A percentile compares a stretch with the other conserved stretches of the same genome.
Conservation (phyloP, 2,888 invertebrate genomes). For the Julus scanicus region DNA sequence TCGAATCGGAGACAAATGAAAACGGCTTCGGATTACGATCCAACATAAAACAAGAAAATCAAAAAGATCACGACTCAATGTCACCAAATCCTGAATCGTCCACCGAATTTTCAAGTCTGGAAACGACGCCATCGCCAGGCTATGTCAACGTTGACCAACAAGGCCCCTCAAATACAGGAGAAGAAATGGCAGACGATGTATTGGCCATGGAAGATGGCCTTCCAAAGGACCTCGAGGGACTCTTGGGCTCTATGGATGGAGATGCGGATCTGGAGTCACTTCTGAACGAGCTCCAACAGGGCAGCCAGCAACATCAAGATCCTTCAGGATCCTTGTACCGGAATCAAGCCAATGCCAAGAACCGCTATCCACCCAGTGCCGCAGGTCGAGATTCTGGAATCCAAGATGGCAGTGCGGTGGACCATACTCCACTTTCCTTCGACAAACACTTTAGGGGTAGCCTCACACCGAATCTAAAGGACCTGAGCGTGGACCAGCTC, state of each 20-base stretch:
- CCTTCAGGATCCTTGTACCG: not conserved
- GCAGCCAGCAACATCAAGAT: not conserved
- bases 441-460: conserved; percentile 9
- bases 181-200: not conserved
- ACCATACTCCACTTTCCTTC: not conserved
- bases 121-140: not conserved
- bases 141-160: not conserved
- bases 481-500: conserved; percentile 40
- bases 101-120: not conserved
- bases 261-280: not conserved
- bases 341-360: not conserved
- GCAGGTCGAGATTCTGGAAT: no score
- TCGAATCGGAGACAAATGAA: not conserved
- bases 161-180: not conserved
- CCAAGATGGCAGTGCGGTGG: not conserved
- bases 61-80: not conserved
- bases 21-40: not conserved
- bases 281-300: not conserved
- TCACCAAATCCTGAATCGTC: not conserved
- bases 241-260: not conserved
- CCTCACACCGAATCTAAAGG: not conserved
- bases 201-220: not conserved
- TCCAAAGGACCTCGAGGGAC: not conserved
- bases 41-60: not conserved
- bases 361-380: not conserved